Base-by-base conservation (phyloP, 1,140 invertebrate species). In the Drosophila pruinosa region DNA sequence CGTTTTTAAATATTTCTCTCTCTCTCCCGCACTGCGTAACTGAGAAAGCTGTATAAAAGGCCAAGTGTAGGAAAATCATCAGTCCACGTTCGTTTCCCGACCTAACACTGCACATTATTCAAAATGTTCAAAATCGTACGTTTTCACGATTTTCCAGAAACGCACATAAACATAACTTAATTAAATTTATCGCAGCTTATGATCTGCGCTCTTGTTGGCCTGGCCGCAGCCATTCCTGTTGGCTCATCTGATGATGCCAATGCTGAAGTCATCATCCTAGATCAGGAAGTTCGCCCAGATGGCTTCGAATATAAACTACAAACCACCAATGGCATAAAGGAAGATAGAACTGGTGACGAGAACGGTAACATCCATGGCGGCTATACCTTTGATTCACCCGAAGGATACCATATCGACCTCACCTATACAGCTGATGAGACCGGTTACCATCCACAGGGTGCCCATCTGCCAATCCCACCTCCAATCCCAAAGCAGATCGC, bases 381-480 rank as follows among this genome's bases (percentile, higher is more conserved):
- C 43, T 81, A 38, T 53, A 19, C 2, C 5, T 89, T 64, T 63
- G 56, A 73, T 15, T 73, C 79, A 4, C 83, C 85, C 59, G 92
- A 92, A 72, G 92, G 92, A 36, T 83, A 89, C 64, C 91, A 76
- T 0, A 82, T 92, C 24, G 64, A 88, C 4, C 67, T 94, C 2
- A 89, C 91, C 12, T 94, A 94, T 73, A 92, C 92, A 3, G 94
- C 94, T 24, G 93, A 94, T 78, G 93, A 94, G 77, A 93, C 94
- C 65, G 94, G 92, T 31, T 92, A 90, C 68, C 90, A 90, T 58
- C 92, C 93, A 17, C 4, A 15, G 8, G 64, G 93, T 2, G 90
- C 89, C 3, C 92, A 95, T 8, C 95, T 94, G 1, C 94, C 95
- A 39, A 93, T 95, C 26, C 95, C 95, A 7, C 92, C 92, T 68